These are phyloP conservation scores for Eueremaeus valkanovi DNA, from an alignment of 2,888 invertebrate species.

Conservation along the genomic window DNA sequence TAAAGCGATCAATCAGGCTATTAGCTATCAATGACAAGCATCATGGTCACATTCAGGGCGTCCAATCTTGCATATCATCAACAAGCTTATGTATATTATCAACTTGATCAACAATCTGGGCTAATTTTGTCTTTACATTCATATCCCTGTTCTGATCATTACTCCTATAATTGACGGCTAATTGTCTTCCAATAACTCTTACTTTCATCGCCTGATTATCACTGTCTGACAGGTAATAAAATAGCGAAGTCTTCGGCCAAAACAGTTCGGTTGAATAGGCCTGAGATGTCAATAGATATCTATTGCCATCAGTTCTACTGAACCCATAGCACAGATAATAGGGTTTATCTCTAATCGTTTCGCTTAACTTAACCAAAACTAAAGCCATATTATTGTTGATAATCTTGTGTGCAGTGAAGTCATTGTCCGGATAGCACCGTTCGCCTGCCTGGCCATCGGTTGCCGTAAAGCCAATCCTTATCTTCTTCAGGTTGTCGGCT, in stretches of 20 bases:
- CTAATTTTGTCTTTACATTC: not conserved
- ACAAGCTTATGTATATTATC: slow-evolving; percentile 4
- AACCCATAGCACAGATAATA: slow-evolving; percentile 14
- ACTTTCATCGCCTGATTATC: not conserved
- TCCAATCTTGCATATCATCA: slow-evolving; percentile 21
- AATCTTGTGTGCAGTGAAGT: not conserved
- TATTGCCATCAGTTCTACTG: not conserved
- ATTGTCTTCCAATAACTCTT: not conserved
- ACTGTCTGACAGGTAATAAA: not conserved
- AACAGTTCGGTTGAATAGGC: not conserved
- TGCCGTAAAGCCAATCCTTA: not conserved
- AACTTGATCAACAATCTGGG: not conserved
- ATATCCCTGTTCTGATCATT: not conserved
- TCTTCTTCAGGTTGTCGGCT: not conserved
- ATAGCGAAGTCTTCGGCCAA: not conserved
- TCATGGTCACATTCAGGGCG: not conserved
- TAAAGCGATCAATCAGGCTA: too few relatives aligned
- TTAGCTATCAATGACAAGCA: too few relatives aligned
- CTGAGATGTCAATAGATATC: not conserved
- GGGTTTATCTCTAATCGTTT: slow-evolving; percentile 1
- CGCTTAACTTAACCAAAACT: not conserved
- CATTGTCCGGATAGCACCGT: not conserved
- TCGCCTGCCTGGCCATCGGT: not conserved
- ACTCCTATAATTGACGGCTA: not conserved
- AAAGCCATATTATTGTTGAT: not conserved